Evolutionary conservation across 2,113 vertebrate species (phyloP), one percentile per base, ranked within the genome.

Genomic region (Laticauda colubrina): DNA sequence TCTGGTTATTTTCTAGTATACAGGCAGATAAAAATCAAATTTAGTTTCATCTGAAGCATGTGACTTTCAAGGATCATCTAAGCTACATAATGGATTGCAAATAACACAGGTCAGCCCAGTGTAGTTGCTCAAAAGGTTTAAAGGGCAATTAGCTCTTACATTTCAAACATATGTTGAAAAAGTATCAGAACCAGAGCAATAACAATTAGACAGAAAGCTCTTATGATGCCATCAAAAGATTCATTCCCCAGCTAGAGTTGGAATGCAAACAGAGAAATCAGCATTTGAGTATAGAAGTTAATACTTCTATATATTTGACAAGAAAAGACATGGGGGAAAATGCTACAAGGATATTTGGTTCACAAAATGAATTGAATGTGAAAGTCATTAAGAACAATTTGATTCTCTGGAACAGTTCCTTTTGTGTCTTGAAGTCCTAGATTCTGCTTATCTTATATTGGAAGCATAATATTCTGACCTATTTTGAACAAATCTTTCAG

Each of bases 391-490:
- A 88, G 6, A 23, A 20, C 11, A 29, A 23, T 90, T 93, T 92
- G 87, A 48, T 43, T 20, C 48, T 55, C 1, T 64, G 91, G 85
- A 89, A 56, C 34, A 64, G 26, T 14, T 91, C 91, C 48, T 53
- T 91, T 39, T 85, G 29, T 85, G n/a, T 81, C 34, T 85, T 75
- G n/a, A 94, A 59, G 24, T 64, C 43, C 43, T 45, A 12, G 20
- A 15, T 93, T 45, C n/a, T 45, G 54, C 89, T 34, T 53, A 93
- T 10, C 14, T 81, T 91, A n/a, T 1, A 2, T 2, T 20, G 34
- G 55, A 59, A 96, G 34, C 12, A 86, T 90, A 94, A 91, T 86
- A 90, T 57, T 29, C 26, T 91, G 43, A 55, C 1, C 7, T 57
- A 89, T 45, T 87, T 95, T 91, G 6, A 90, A 90, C 90, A 89